Base-by-base conservation (phyloP, 2,888 invertebrate genomes). In the Gnatocerus cornutus region DNA sequence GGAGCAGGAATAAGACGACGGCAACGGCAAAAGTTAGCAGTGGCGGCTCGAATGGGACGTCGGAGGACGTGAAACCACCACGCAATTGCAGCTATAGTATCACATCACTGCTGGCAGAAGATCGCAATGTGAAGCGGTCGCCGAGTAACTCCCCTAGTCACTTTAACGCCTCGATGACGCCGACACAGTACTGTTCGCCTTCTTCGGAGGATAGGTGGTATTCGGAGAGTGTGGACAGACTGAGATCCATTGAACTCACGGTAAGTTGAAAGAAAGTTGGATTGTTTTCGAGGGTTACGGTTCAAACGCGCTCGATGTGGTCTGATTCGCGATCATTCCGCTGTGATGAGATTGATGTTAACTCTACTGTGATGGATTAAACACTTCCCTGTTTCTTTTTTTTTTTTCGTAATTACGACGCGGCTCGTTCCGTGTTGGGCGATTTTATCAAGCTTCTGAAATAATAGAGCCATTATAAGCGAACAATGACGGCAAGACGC, bases 31-130 rank as follows among this genome's bases (percentile, higher is more conserved):
- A 21, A 21, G 1, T 21, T 21, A 21, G 21, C 21, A 21, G 21
- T 4, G 21, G 77, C 39, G 73, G 7, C 33, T 33, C 79, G 48
- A 83, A 80, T 59, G 82, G 80, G 64, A 75, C 73, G 10, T 53
- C 56, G 41, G 80, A 76, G 45, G 79, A 74, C 21, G 73, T 56
- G 37, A 79, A 75, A 70, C 78, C 81, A 12, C 74, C 78, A 8
- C 85, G 81, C 80, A 88, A 83, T 78, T 88, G 92, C 85, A 93
- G 92, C 83, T 94, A 94, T 86, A 94, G 94, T 87, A 95, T 95
- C 84, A 93, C 93, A 81, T 94, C 94, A 73, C 87, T 95, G 82
- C 87, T 95, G 78, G 92, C 92, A 69, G 90, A 91, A 73, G 88
- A 90, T 76, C 74, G 78, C 9, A 80, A 78, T 64, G 72, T 77